phyloP scores from a whole-genome alignment of 2,797 vertebrate species.

The Rousettus madagascariensis region DNA sequence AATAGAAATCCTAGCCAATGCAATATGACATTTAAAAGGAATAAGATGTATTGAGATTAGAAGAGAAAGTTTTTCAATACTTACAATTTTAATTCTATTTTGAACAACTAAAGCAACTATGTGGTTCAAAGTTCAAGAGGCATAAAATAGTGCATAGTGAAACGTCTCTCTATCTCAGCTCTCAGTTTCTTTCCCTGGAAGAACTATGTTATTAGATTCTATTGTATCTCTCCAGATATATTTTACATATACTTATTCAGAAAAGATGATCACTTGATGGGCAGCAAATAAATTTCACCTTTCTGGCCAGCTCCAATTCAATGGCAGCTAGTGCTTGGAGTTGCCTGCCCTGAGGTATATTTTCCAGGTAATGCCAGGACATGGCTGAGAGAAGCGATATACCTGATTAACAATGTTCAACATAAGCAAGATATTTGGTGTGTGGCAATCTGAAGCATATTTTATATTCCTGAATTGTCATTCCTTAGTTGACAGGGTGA shows the following conservation, averaged over 20 bases:
- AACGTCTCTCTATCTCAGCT: neutral
- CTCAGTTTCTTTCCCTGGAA: neutral
- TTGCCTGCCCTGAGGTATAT: neutral
- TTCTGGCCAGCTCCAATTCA: neutral
- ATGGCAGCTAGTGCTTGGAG: neutral
- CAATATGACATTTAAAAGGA: neutral
- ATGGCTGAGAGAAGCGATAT: neutral
- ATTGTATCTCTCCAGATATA: neutral
- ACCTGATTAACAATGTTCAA: neutral
- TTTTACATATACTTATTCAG: neutral
- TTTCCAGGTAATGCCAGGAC: neutral
- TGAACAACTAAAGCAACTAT: neutral
- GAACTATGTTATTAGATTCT: neutral
- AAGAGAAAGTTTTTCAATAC: neutral
- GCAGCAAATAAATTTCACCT: neutral
- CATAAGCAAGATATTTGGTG: neutral
- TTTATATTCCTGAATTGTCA: neutral
- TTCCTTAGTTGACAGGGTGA: neutral
- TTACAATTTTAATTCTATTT: neutral
- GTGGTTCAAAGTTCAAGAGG: neutral
- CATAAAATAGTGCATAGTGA: neutral
- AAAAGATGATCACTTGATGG: neutral
- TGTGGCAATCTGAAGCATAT: neutral
- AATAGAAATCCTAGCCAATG: neutral
- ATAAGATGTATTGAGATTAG: neutral